Conservation (phyloP, 37 sponge, comb jelly and placozoan genomes). For the Aphrocallistes beatrix region DNA sequence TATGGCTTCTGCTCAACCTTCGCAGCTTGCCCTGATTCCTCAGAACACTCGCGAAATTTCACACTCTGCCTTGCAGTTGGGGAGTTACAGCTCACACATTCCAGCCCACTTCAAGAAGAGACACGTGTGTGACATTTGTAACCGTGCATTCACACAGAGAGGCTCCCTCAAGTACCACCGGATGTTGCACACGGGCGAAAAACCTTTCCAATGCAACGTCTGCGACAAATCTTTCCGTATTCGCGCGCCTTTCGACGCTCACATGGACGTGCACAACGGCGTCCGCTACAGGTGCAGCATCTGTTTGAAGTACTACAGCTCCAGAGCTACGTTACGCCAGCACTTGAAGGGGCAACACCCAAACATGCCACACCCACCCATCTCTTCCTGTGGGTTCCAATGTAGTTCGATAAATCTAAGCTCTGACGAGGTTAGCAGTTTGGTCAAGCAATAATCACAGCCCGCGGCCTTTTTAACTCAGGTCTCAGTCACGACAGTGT, state of each 20-base stretch:
- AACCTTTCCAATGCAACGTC: not conserved
- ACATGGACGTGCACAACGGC: conserved; percentile 11
- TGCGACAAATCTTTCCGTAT: conserved; percentile 1
- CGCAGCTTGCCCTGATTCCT: not conserved
- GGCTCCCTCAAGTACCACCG: conserved; percentile 1
- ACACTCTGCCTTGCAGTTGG: not conserved
- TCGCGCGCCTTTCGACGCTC: not conserved
- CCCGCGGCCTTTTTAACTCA: not conserved
- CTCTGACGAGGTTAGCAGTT: not conserved
- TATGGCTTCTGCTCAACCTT: not conserved
- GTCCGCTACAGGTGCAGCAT: not conserved
- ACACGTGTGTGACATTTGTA: conserved; percentile 14
- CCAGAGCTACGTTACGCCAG: not conserved
- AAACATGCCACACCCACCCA: not conserved
- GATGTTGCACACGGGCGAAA: not conserved
- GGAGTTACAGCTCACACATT: not conserved
- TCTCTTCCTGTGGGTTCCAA: not conserved
- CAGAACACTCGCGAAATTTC: not conserved
- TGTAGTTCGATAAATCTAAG: not conserved
- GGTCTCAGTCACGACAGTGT: not conserved
- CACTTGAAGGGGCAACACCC: conserved; percentile 10
- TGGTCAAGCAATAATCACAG: not conserved
- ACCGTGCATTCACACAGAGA: conserved; percentile 4
- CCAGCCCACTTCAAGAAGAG: not conserved
- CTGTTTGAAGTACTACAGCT: not conserved